Evolutionary conservation across 2,797 vertebrate genomes (phyloP), one percentile per base, ranked within the genome.

Genomic region (Aldrovandia affinis): DNA sequence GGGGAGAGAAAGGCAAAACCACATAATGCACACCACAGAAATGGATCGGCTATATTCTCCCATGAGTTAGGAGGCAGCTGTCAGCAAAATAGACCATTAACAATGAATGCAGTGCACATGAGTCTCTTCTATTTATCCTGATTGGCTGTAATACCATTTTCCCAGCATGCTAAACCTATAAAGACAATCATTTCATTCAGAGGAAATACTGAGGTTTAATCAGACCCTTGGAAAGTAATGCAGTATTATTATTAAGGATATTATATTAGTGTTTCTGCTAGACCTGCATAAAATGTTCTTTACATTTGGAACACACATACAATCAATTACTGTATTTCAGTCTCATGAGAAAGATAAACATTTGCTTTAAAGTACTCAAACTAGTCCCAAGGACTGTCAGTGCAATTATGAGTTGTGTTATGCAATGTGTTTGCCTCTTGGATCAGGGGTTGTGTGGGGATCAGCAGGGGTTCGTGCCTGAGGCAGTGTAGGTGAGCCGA

Each of bases 131-230:
- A 36, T 47, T 39, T n/a, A 42, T 47, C 20, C 18, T 33, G 1
- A 50, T 78, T 83, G 10, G 28, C 42, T 10, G 7, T 30, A 14
- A 42, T 0, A 15, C 75, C n/a, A 57, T 55, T 57, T 75, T n/a
- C 82, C 25, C 70, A 83, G 70, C 36, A 50, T 15, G 55, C 54
- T 61, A 12, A 83, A 83, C 77, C 4, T 28, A 50, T 42, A 44
- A 78, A 20, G 12, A 28, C 77, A 78, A 78, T 52, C 3, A 14
- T 12, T 20, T 36, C 30, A 70, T 33, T 15, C 33, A 5, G 33
- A 70, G 65, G 39, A 42, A 75, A 75, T 10, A 10, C 70, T 25
- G 0, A 36, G 65, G 36, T 36, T 75, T 25, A 20, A 25, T 75
- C 36, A 7, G 20, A 44, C 70, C 22, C 18, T 25, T 75, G 8